These are phyloP conservation scores for Tuta absoluta DNA, from an alignment of 2,888 invertebrate species.

Conservation along the genomic window DNA sequence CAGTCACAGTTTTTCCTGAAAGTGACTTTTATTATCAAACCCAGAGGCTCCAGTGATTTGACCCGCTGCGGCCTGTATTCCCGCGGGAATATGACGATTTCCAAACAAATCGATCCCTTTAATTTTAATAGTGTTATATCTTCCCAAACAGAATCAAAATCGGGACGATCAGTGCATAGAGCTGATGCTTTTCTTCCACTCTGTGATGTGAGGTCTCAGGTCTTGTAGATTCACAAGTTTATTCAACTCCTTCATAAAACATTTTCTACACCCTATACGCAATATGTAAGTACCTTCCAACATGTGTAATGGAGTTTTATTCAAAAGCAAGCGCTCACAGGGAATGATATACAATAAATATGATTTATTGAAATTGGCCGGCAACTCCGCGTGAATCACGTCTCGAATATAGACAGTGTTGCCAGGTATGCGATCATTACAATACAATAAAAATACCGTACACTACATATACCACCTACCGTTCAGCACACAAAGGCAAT, in stretches of 20 bases:
- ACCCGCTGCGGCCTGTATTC: too few species aligned
- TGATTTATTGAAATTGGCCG: conserved; percentile 2
- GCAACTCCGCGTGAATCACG: conserved; percentile 3
- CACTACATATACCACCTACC: conserved; percentile 5
- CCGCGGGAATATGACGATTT: too few species aligned
- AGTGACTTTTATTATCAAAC: too few species aligned
- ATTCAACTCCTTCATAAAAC: neutral
- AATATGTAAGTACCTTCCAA: neutral
- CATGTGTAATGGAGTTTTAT: conserved; percentile 6
- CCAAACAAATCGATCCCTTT: too few species aligned
- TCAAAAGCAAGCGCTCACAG: neutral
- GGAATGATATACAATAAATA: neutral
- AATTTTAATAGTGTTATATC: too few species aligned
- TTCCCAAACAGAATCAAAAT: too few species aligned
- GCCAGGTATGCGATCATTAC: neutral
- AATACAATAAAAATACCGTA: conserved; percentile 7
- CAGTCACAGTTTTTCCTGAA: too few species aligned
- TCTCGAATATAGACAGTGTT: neutral
- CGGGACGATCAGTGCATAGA: too few species aligned
- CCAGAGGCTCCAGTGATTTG: too few species aligned
- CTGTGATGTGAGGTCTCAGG: too few species aligned
- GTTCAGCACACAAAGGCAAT: neutral
- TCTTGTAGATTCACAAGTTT: too few species aligned
- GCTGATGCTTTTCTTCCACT: too few species aligned
- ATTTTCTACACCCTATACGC: neutral